Evolutionary conservation across 2,888 invertebrate genomes (phyloP), one percentile per base, ranked within the genome.

Genomic region (Congeria kusceri): DNA sequence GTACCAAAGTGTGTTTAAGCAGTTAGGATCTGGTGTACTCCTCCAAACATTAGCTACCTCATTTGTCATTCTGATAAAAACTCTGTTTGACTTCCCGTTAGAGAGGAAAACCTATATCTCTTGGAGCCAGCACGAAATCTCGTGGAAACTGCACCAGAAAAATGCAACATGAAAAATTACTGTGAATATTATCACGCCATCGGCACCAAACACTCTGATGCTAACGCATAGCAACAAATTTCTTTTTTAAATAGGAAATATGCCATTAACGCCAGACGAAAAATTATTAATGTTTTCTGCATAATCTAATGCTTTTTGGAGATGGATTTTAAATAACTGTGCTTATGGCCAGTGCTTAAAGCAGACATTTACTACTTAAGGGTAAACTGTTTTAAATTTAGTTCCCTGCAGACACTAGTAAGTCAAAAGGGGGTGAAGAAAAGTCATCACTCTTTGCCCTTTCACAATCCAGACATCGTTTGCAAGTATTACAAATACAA

Each of bases 11-110:
- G 39, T 39, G 39, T 39, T 39, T 39, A 39, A 39, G 39, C 39
- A 39, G 9, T 39, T 15, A 39, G 15, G 39, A 39, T n/a, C 39
- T 39, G 39, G 3, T 39, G 39, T 13, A 39, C 39, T 39, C 39
- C 32, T 63, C 58, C n/a, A 44, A 69, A 56, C 83, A 83, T 83
- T 83, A 83, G 53, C 68, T 47, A 44, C 67, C 83, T 83, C 79
- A 83, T 83, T 83, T 83, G 79, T 83, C 83, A 83, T 77, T 71
- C 64, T 20, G 83, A 83, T 83, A 83, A 83, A 83, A 83, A 79
- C 68, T 63, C 73, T 64, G 28, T 39, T 18, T 56, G 58, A 68
- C 70, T 77, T 53, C 58, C 25, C 56, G 49, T 39, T 39, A 62
- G 58, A 62, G 58, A 64, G 58, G 70, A 68, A 53, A 72, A 71